A percentile compares a stretch with the other conserved stretches of the same genome.
These are phyloP conservation scores for Porites evermanni DNA, from an alignment of 92 coral and sea anemone genomes.

Conservation along the genomic window DNA sequence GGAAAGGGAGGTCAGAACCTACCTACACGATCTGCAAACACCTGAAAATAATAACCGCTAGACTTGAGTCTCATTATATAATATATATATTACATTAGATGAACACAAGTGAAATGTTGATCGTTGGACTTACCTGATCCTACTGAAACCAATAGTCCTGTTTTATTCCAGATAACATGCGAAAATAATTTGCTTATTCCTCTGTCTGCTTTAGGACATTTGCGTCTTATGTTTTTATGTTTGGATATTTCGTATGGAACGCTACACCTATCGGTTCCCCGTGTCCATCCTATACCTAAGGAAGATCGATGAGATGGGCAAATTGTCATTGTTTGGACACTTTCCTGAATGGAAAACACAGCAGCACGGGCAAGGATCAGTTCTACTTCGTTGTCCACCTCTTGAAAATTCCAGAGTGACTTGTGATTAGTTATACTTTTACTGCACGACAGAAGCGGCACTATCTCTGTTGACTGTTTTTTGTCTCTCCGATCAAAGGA, in stretches of 20 bases:
- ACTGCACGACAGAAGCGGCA: neutral
- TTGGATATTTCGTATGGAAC: constrained; percentile 34
- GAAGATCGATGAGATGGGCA: constrained; percentile 48
- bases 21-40: too few relatives aligned
- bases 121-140: too few relatives aligned
- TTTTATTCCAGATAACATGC: too few relatives aligned
- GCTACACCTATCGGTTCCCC: constrained; percentile 3
- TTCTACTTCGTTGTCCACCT: constrained; percentile 37
- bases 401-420: constrained; percentile 24
- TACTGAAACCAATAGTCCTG: too few relatives aligned
- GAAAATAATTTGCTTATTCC: constrained; percentile 38
- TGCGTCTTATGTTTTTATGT: constrained; percentile 6
- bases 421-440: constrained; percentile 3
- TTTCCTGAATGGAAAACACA: constrained; percentile 22
- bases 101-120: too few relatives aligned
- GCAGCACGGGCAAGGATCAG: constrained; percentile 52
- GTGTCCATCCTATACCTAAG: constrained; percentile 53
- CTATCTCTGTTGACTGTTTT: too few relatives aligned
- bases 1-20: too few relatives aligned
- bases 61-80: too few relatives aligned
- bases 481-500: constrained; percentile 11
- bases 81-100: too few relatives aligned
- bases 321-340: constrained; percentile 28
- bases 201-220: constrained; percentile 41
- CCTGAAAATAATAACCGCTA: too few relatives aligned